Evolutionary conservation across 2,888 invertebrate genomes (phyloP).

Genomic region (Ceriagrion tenellum): DNA sequence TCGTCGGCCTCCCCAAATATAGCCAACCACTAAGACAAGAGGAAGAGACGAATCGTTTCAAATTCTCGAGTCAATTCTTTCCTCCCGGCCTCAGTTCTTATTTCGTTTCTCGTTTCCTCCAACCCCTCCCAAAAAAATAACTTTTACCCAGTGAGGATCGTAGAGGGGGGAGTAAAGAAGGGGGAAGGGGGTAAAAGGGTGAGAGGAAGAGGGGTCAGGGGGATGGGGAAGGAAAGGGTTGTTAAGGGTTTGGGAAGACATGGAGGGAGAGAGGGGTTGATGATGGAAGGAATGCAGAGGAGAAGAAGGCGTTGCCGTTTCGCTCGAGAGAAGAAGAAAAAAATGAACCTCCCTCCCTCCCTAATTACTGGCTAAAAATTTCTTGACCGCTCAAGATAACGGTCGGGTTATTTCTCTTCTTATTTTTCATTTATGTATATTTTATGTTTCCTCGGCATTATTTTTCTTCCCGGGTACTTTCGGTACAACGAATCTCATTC

Average conservation of each 20-base stretch:
- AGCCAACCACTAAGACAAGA: not conserved
- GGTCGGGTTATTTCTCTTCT: conserved; percentile 9
- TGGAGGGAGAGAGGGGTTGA: not conserved
- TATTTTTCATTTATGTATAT: not conserved
- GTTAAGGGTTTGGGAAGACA: not conserved
- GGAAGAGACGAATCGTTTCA: not conserved
- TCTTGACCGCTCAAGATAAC: conserved; percentile 32
- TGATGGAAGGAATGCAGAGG: not conserved
- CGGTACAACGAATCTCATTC: no score
- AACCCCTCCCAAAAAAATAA: not conserved
- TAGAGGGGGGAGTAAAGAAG: no score
- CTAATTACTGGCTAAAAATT: conserved; percentile 25
- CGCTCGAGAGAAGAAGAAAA: not conserved
- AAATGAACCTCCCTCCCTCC: not conserved
- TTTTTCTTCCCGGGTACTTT: no score
- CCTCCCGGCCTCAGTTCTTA: not conserved
- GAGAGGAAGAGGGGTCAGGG: no score
- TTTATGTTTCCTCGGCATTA: no score
- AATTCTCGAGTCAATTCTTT: not conserved
- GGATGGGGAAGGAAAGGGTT: not conserved
- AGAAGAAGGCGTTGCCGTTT: not conserved
- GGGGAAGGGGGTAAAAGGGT: no score
- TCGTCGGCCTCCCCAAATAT: no score
- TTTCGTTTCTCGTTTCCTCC: not conserved
- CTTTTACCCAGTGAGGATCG: no score